Percentiles rank a stretch among this genome's conserved stretches.
Conservation (phyloP, 2,113 vertebrate species). For the Hemicordylus capensis region DNA sequence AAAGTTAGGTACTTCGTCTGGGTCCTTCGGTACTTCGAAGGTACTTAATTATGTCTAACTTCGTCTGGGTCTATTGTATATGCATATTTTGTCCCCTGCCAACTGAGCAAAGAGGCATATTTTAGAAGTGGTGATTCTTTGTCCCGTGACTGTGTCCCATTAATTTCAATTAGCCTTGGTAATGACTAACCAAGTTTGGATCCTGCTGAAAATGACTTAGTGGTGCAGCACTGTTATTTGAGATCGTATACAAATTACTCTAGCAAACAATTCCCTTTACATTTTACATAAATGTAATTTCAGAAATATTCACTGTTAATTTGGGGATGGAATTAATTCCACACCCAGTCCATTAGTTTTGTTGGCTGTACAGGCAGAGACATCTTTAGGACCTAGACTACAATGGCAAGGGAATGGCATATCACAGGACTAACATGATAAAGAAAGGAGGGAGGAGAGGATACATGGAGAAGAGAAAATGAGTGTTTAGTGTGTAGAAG, state of each 20-base stretch:
- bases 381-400: neutral
- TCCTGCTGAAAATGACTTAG: neutral
- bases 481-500: neutral
- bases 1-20: too few species aligned
- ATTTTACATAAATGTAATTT: neutral
- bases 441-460: neutral
- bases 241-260: neutral
- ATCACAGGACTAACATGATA: neutral
- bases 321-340: too few species aligned
- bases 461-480: neutral
- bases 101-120: too few species aligned
- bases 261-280: neutral
- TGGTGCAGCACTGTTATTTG: neutral
- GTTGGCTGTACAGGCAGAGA: neutral
- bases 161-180: too few species aligned
- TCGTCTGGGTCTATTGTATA: too few species aligned
- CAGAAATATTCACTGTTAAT: neutral
- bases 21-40: too few species aligned
- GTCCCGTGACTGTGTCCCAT: too few species aligned
- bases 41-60: too few species aligned
- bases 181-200: too few species aligned
- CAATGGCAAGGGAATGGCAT: neutral
- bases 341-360: neutral
- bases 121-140: too few species aligned
- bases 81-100: too few species aligned